phyloP scores from a whole-genome alignment of 2,888 invertebrate genomes.

The Mesoligia furuncula region DNA sequence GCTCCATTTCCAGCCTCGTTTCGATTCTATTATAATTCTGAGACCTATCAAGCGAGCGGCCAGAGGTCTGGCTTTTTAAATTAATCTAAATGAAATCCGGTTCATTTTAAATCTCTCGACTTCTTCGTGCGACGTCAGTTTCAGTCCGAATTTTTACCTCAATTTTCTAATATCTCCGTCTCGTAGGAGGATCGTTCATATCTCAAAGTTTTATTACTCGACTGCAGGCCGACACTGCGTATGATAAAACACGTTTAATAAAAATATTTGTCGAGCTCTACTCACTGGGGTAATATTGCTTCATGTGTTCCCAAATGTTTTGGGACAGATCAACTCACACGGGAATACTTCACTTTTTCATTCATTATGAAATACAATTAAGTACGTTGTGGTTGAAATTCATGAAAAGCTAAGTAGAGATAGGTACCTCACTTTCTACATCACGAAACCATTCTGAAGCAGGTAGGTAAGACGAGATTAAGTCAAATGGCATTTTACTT shows the following conservation, averaged over 20 bases:
- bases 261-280: constrained; percentile 27
- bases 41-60: not conserved
- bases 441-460: not conserved
- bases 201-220: constrained; percentile 39
- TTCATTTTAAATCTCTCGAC: not conserved
- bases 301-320: not conserved
- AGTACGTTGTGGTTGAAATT: too few species aligned
- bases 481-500: not conserved
- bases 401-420: not conserved
- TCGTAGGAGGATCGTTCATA: constrained; percentile 16
- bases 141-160: constrained; percentile 10
- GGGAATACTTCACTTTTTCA: not conserved
- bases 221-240: constrained; percentile 14
- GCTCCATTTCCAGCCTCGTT: not conserved
- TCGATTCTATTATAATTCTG: not conserved
- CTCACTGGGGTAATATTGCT: too few species aligned
- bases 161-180: constrained; percentile 36
- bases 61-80: not conserved
- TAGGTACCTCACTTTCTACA: not conserved
- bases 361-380: not conserved
- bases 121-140: not conserved
- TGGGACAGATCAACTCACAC: not conserved
- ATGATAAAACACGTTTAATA: constrained; percentile 34
- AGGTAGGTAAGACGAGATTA: not conserved
- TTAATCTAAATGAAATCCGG: constrained; percentile 3